A percentile compares a stretch with the other conserved stretches of the same genome.
Conservation (phyloP, 2,797 vertebrate species). For the Sebastes hopkinsi region DNA sequence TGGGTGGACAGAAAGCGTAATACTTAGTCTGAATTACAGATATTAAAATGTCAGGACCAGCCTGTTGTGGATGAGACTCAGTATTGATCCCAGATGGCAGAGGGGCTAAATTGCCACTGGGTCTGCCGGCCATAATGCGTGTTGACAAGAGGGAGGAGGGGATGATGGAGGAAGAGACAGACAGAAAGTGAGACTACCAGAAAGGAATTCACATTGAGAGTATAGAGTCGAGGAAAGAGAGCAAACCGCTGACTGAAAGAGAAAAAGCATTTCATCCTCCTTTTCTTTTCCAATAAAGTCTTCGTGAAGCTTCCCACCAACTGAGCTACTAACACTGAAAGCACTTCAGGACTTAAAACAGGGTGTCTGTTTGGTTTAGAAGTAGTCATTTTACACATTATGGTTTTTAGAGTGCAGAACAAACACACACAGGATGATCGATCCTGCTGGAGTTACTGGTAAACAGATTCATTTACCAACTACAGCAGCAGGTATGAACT, state of each 20-base stretch:
- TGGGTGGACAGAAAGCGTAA: conserved; percentile 81
- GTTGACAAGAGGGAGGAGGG: conserved; percentile 63
- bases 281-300: conserved; percentile 3
- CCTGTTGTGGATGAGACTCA: conserved; percentile 76
- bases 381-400: neutral
- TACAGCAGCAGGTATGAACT: neutral
- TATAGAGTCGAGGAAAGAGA: conserved; percentile 12
- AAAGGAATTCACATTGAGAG: conserved; percentile 55
- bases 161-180: conserved; percentile 55
- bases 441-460: neutral
- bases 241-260: conserved; percentile 43
- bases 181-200: conserved; percentile 63
- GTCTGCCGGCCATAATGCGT: conserved; percentile 71
- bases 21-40: conserved; percentile 85
- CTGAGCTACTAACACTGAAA: conserved; percentile 8
- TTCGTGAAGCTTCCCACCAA: conserved; percentile 7
- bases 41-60: conserved; percentile 83
- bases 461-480: neutral
- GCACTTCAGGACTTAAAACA: neutral
- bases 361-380: neutral
- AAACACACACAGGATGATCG: neutral
- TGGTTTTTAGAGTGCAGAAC: neutral
- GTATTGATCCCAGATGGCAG: conserved; percentile 86
- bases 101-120: conserved; percentile 72
- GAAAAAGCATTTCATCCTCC: conserved; percentile 38